Conservation (phyloP, 2,888 invertebrate species). For the Melikaiella ostensackeni region DNA sequence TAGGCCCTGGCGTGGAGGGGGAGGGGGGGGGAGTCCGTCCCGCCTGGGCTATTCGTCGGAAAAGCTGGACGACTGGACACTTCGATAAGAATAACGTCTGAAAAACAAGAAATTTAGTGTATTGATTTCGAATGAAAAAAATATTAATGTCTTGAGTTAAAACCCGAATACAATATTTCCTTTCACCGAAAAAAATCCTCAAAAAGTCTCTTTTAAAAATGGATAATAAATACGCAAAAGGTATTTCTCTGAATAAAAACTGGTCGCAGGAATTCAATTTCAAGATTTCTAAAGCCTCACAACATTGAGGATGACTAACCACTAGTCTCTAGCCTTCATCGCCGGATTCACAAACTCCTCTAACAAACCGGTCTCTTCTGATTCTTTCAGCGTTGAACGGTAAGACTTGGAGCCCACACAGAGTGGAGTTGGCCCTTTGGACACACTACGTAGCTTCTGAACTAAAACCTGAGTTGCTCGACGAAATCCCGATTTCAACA, state of each 20-base stretch:
- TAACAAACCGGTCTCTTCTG: constrained; percentile 55
- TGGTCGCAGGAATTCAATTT: not conserved
- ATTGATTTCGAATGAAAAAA: too few species aligned
- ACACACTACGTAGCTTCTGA: constrained; percentile 93
- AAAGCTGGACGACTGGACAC: too few species aligned
- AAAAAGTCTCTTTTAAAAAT: not conserved
- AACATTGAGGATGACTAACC: constrained; percentile 28
- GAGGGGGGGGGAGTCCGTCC: too few species aligned
- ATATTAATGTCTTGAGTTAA: too few species aligned
- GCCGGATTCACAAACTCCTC: constrained; percentile 9
- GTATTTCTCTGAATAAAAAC: not conserved
- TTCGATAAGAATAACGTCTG: too few species aligned
- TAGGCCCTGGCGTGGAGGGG: too few species aligned
- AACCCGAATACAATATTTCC: too few species aligned
- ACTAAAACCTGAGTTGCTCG: constrained; percentile 89
- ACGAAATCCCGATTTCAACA: constrained; percentile 81
- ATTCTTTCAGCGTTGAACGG: constrained; percentile 75
- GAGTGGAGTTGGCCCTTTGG: constrained; percentile 95
- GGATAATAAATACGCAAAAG: not conserved
- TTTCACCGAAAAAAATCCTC: not conserved
- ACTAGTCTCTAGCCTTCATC: not conserved
- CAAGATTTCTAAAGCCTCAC: not conserved
- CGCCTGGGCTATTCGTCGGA: too few species aligned
- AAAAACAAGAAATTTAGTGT: too few species aligned
- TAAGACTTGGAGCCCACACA: constrained; percentile 80